Percentiles rank a stretch among this genome's conserved stretches.
phyloP scores from a whole-genome alignment of 2,797 vertebrate genomes.

The Neosilurus mollespiculum region DNA sequence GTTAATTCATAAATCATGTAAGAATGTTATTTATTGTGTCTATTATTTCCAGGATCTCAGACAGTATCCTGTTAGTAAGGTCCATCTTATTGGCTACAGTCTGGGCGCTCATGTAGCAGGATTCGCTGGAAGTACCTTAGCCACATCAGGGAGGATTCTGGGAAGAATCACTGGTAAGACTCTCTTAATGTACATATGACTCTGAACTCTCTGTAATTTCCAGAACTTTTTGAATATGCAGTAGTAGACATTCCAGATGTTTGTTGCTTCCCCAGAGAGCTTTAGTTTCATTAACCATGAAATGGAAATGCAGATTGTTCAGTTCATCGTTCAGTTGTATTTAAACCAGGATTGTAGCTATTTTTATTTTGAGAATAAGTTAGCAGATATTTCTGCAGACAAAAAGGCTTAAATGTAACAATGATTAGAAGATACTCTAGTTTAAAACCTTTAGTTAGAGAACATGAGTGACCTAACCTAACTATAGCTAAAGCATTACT shows the following conservation, averaged over 20 bases:
- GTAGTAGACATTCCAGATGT: background rate
- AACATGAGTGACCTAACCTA: background rate
- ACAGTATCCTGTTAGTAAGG: slow-evolving; percentile 76
- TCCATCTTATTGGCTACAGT: slow-evolving; percentile 93
- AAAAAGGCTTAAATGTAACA: background rate
- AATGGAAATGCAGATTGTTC: background rate
- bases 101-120: slow-evolving; percentile 93
- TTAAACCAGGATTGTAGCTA: background rate
- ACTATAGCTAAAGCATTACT: background rate
- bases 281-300: background rate
- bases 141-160: slow-evolving; percentile 73
- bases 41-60: slow-evolving; percentile 71
- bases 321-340: background rate
- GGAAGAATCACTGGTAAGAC: slow-evolving; percentile 90
- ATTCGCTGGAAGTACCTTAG: slow-evolving; percentile 87
- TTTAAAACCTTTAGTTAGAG: background rate
- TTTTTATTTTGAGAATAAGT: background rate
- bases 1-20: background rate
- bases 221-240: background rate
- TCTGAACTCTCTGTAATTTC: background rate
- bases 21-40: background rate
- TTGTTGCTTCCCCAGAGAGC: background rate
- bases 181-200: background rate
- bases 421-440: background rate
- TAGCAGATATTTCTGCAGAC: background rate